phyloP scores from a whole-genome alignment of 2,888 invertebrate genomes.

The Branchellion lobata region DNA sequence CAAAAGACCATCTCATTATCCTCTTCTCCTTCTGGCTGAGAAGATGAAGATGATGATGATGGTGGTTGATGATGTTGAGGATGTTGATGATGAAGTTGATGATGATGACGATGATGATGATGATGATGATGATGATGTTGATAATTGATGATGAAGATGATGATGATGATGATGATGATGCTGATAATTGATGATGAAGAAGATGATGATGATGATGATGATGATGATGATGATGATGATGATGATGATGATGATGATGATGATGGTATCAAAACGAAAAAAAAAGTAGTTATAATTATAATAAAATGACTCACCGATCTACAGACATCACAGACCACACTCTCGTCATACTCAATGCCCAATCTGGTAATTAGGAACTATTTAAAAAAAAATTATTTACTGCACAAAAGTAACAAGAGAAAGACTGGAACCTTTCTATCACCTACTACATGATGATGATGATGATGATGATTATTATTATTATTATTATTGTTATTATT shows the following conservation, averaged over 20 bases:
- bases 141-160: too few species aligned
- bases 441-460: not conserved
- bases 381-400: not conserved
- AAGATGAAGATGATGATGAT: not conserved
- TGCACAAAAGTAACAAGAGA: too few species aligned
- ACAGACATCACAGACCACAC: slow-evolving; percentile 97
- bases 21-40: slow-evolving; percentile 45
- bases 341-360: slow-evolving; percentile 95
- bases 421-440: too few species aligned
- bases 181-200: too few species aligned
- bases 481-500: not conserved
- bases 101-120: slow-evolving; percentile 41
- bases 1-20: slow-evolving; percentile 47
- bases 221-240: slow-evolving; percentile 18
- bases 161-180: not conserved
- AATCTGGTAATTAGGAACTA: slow-evolving; percentile 62
- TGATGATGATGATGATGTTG: slow-evolving; percentile 16
- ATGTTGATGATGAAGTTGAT: slow-evolving; percentile 24
- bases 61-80: not conserved
- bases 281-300: not conserved
- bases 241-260: slow-evolving; percentile 47
- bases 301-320: slow-evolving; percentile 71
- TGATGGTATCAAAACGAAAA: slow-evolving; percentile 41
- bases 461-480: not conserved
- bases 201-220: slow-evolving; percentile 49